These are phyloP conservation scores for Pluvialis apricaria DNA, from an alignment of 2,113 vertebrate species.

Conservation along the genomic window DNA sequence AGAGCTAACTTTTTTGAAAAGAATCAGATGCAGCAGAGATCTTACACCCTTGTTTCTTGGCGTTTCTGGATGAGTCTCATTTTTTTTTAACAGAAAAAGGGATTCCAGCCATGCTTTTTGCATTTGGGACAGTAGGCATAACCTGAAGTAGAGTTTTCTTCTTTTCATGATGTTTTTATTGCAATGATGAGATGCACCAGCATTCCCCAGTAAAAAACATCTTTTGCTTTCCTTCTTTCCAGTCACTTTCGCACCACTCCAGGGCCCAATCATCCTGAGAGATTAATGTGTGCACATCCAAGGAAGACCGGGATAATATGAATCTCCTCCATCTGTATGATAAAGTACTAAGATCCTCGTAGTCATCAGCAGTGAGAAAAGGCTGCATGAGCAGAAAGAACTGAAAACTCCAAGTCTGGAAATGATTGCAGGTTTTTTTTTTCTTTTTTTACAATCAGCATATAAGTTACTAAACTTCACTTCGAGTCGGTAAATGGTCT, in stretches of 20 bases:
- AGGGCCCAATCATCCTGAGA: neutral
- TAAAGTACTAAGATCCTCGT: neutral
- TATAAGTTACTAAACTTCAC: neutral
- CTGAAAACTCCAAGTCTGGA: neutral
- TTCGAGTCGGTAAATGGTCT: neutral
- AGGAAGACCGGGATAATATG: neutral
- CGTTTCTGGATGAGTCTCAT: neutral
- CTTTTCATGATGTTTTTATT: neutral
- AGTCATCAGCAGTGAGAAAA: neutral
- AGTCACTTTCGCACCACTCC: neutral
- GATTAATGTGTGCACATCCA: neutral
- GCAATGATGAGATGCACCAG: neutral
- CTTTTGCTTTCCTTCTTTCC: neutral
- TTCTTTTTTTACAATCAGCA: neutral
- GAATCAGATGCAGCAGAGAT: neutral
- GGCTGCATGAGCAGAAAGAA: neutral
- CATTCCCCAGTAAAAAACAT: neutral
- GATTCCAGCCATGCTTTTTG: neutral
- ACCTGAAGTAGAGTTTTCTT: neutral
- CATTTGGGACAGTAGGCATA: neutral
- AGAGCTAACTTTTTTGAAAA: neutral
- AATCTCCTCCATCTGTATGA: neutral
- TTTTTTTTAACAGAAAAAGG: neutral
- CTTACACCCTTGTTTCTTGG: neutral
- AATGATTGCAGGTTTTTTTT: neutral